A percentile compares a stretch with the other conserved stretches of the same genome.
Conservation (phyloP, 2,113 vertebrate species). For the Pelmatolapia mariae region DNA sequence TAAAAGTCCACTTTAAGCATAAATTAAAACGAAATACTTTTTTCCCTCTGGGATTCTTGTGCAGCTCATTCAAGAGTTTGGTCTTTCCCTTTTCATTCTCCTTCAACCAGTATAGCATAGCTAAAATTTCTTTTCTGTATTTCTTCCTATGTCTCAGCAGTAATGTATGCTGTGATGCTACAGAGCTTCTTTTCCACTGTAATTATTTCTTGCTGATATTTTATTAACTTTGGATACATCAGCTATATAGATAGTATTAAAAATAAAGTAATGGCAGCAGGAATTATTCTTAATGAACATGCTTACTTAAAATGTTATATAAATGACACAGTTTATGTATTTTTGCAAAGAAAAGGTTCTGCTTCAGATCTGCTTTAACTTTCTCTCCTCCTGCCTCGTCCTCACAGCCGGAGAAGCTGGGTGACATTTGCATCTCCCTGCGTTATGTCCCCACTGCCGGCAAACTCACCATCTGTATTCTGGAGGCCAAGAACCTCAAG, state of each 20-base stretch:
- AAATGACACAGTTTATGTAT: background rate
- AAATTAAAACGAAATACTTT: background rate
- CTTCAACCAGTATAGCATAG: background rate
- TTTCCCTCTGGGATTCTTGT: background rate
- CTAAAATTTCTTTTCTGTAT: background rate
- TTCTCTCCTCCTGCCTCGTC: background rate
- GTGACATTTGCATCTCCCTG: conserved; percentile 96
- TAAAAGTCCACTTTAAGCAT: background rate
- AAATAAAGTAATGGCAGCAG: background rate
- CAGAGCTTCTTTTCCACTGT: background rate
- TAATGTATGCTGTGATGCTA: background rate
- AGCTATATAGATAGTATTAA: background rate
- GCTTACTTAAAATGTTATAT: background rate
- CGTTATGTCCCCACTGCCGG: conserved; percentile 95
- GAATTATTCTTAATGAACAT: background rate
- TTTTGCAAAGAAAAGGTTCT: background rate
- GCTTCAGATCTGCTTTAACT: background rate
- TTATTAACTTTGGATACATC: background rate
- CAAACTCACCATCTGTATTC: conserved; percentile 95
- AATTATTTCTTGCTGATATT: background rate
- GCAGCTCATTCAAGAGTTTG: background rate
- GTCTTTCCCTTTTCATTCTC: background rate
- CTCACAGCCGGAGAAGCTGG: conserved; percentile 91
- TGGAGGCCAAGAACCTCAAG: conserved; percentile 98
- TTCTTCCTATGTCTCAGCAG: background rate